These are phyloP conservation scores for Cydia strobilella DNA, from an alignment of 1,140 invertebrate genomes.

Conservation along the genomic window DNA sequence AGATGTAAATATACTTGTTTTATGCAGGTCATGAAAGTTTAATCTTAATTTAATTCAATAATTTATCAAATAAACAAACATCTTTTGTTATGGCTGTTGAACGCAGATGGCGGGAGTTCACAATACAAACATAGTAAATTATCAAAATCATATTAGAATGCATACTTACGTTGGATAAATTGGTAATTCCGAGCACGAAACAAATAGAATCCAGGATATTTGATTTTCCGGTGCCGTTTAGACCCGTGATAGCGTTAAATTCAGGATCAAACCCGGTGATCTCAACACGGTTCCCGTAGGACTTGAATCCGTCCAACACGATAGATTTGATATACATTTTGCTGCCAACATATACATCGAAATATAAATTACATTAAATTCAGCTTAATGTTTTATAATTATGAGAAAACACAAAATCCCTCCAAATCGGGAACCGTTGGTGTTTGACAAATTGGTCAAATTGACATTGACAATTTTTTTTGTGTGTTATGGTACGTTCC, in stretches of 20 bases:
- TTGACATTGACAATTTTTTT: neutral
- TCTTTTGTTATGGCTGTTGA: neutral
- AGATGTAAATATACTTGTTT: neutral
- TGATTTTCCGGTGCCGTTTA: constrained; percentile 99
- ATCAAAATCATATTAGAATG: constrained; percentile 10
- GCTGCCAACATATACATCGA: constrained; percentile 12
- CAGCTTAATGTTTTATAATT: too few relatives aligned
- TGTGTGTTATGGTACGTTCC: neutral
- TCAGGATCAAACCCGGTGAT: constrained; percentile 96
- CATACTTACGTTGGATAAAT: constrained; percentile 90
- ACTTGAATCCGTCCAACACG: constrained; percentile 98
- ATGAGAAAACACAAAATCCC: constrained; percentile 2
- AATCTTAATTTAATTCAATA: neutral
- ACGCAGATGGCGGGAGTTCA: constrained; percentile 41
- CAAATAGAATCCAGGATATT: constrained; percentile 99
- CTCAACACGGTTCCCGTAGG: constrained; percentile 96
- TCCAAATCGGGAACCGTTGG: constrained; percentile 23
- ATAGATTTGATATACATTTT: constrained; percentile 97
- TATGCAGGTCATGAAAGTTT: neutral
- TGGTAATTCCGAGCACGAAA: constrained; percentile 98
- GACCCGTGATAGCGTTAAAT: constrained; percentile 99
- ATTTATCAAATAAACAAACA: neutral
- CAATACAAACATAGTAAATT: constrained; percentile 34
- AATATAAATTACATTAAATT: neutral
- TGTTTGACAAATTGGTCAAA: neutral